Base-by-base conservation (phyloP, 2,888 invertebrate species). In the Rhogogaster chlorosoma region DNA sequence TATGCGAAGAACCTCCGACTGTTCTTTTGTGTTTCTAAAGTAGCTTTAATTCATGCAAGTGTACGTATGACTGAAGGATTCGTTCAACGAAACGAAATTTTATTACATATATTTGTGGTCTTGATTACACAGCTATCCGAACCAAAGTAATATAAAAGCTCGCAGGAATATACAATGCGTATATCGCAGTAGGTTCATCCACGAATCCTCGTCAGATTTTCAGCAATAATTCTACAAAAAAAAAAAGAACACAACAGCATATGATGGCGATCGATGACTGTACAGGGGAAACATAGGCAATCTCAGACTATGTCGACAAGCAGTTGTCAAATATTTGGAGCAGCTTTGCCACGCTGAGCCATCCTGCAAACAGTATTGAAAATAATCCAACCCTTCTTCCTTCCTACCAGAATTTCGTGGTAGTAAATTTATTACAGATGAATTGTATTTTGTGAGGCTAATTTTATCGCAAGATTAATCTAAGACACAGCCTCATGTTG, bases 301-400 rank as follows among this genome's bases (percentile, higher is more conserved):
- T 73, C 71, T 73, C 71, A 42, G 38, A 38, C 71, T 42, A 38
- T 42, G 42, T 42, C 29, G 71, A 73, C 42, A 38, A 29, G 38
- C 71, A 42, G 38, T 73, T 73, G 38, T 42, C 38, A 73, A 73
- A 73, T 73, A 73, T 73, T 73, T 42, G 71, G 10, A 42, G 67
- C 67, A 67, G 67, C 67, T 67, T 67, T 32, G 67, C 32, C 67
- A 26, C 32, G 32, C 32, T 12, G 32, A 67, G 67, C 67, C 67
- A 67, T 67, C 67, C 67, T 67, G 67, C 32, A 67, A 67, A 67
- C 67, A 32, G 67, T 67, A 32, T 67, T 67, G 32, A 18, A 67
- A 67, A 67, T 67, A 67, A 67, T 67, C 67, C 67, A 73, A 42
- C 22, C 42, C 42, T 73, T 22, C 10, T 73, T 22, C 26, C 71